These are phyloP conservation scores for Gallinago nigripennis DNA, from an alignment of 2,797 vertebrate genomes.

Conservation along the genomic window DNA sequence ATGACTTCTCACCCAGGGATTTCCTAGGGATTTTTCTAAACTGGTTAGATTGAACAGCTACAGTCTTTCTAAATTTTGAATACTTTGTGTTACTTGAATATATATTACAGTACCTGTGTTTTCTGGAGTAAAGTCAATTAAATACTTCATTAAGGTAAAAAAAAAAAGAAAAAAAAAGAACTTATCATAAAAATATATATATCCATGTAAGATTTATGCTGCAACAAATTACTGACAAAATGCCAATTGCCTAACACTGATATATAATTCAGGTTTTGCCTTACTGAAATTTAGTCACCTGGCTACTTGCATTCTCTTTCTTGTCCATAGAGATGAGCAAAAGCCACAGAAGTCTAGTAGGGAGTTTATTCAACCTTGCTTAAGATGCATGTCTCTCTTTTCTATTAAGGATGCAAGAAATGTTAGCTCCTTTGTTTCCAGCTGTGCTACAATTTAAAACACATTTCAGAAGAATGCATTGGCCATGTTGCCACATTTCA, in stretches of 20 bases:
- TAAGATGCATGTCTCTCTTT: neutral
- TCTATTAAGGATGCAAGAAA: neutral
- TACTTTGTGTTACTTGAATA: neutral
- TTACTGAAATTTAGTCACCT: neutral
- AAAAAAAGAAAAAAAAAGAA: rapidly evolving
- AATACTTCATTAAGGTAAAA: neutral
- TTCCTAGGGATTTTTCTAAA: neutral
- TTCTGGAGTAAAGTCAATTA: neutral
- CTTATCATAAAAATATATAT: neutral
- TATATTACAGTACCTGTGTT: neutral
- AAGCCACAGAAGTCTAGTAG: rapidly evolving
- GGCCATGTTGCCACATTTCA: neutral
- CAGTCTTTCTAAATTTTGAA: neutral
- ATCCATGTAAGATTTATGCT: neutral
- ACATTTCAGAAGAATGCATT: neutral
- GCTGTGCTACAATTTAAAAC: neutral
- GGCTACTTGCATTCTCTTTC: neutral
- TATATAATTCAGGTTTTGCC: neutral
- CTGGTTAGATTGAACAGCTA: neutral
- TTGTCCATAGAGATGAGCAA: neutral
- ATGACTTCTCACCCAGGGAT: neutral
- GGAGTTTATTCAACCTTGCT: neutral
- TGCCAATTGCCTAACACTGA: neutral
- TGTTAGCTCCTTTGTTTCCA: neutral
- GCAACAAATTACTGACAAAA: neutral